A percentile compares a stretch with the other conserved stretches of the same genome.
phyloP scores from a whole-genome alignment of 2,797 vertebrate genomes.

The Florisuga fusca region DNA sequence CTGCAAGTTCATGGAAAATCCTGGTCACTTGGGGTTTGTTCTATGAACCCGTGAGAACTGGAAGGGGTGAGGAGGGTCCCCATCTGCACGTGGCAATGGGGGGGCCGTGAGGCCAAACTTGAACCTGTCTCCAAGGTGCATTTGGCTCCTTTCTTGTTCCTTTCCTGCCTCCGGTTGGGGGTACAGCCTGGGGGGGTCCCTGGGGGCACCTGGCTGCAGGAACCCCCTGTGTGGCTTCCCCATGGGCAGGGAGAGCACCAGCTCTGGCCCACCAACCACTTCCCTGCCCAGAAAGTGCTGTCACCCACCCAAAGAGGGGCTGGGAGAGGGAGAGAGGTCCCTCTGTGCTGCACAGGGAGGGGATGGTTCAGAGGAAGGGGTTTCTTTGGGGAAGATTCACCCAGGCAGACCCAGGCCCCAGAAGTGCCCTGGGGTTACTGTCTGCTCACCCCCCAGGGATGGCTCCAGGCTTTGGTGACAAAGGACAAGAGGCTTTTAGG shows the following conservation, averaged over 20 bases:
- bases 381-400: not conserved
- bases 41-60: not conserved
- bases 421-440: fast-evolving
- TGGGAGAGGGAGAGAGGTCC: no score
- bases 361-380: not conserved
- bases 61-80: fast-evolving
- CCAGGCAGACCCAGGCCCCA: fast-evolving
- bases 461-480: fast-evolving
- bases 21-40: fast-evolving
- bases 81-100: fast-evolving
- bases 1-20: not conserved
- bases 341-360: not conserved
- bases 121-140: not conserved
- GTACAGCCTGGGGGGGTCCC: not conserved
- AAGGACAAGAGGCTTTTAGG: not conserved
- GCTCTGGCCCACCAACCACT: not conserved
- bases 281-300: not conserved
- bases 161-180: not conserved
- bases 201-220: fast-evolving
- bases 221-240: fast-evolving
- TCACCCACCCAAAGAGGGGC: not conserved
- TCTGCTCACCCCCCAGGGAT: fast-evolving
- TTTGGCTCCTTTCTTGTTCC: not conserved
- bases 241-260: fast-evolving
- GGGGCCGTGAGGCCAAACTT: fast-evolving